Base-by-base conservation (phyloP, 2,888 invertebrate genomes). In the Lasiommata megera region DNA sequence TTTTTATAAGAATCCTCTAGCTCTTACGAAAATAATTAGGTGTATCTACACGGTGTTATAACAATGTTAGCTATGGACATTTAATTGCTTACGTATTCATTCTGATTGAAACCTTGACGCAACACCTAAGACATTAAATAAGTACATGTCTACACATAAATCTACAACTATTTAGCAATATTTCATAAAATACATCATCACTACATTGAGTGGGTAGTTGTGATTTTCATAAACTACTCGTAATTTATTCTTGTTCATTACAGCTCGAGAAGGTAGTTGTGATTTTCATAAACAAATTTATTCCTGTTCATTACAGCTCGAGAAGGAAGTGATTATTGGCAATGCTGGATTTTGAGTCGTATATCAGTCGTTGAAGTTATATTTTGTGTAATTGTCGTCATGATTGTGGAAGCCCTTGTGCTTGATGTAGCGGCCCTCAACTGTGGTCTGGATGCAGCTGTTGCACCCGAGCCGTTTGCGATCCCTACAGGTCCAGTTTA, bases 401-500 rank as follows among this genome's bases (percentile, higher is more conserved):
- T 90, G 90, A 44, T 90, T 90, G 59, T 90, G 90, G 41, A 78
- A 83, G 0, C 89, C 89, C 41, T 88, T 90, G 52, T 88, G 88
- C 63, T 88, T 90, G 53, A 90, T 76, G 63, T 85, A 90, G 28
- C 88, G 70, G 1, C 90, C 90, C 59, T 90, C 89, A 0, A 84
- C 76, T 0, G 88, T 86, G 0, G 90, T 90, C 61, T 90, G 89
- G 0, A 90, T 78, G 51, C 90, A 89, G 69, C 88, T 88, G 71
- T 77, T 85, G 71, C 90, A 90, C 0, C 90, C 90, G 0, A 88
- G 68, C 0, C 88, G 70, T 61, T 90, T 89, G 14, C 89, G 73
- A 53, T 90, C 90, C 56, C 88, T 73, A 66, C 90, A 90, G 0
- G 90, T 90, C 90, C 90, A 90, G 56, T 90, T 90, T 17, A 90